Percentiles rank a stretch among this genome's conserved stretches.
phyloP scores from a whole-genome alignment of 2,797 vertebrate genomes.

The Glyptemys insculpta region DNA sequence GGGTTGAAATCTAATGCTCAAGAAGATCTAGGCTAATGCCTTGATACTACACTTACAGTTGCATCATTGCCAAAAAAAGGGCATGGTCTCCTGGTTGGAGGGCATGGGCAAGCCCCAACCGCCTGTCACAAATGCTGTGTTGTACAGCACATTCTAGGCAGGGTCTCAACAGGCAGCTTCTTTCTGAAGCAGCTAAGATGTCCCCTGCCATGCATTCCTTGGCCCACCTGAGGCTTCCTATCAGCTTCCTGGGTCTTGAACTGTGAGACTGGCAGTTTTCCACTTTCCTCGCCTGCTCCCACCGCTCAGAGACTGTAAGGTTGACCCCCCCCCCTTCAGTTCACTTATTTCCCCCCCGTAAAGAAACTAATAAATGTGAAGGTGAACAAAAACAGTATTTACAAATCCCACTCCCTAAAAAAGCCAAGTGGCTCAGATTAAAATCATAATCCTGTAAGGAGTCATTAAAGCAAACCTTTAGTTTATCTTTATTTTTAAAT shows the following conservation, averaged over 20 bases:
- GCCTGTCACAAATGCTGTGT: no score
- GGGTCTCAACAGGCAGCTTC: no score
- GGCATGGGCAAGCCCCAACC: no score
- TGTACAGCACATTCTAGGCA: no score
- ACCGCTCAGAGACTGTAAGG: background rate
- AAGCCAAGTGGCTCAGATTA: background rate
- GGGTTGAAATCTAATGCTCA: background rate
- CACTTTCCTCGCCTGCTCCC: background rate
- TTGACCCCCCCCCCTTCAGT: background rate
- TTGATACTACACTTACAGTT: background rate
- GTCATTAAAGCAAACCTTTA: conserved; percentile 12
- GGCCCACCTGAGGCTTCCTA: background rate
- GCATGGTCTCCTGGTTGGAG: background rate
- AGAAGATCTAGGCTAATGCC: background rate
- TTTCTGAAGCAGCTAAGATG: no score
- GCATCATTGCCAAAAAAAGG: no score
- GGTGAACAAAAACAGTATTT: background rate
- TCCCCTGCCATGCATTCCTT: background rate
- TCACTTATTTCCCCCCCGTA: background rate
- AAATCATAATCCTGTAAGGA: background rate
- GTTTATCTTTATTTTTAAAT: background rate
- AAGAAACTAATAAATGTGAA: background rate
- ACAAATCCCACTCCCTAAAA: background rate
- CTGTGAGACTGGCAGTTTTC: background rate
- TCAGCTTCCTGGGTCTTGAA: background rate